A percentile compares a stretch with the other conserved stretches of the same genome.
Conservation (phyloP, 2,113 vertebrate genomes). For the Choloepus hoffmanni region DNA sequence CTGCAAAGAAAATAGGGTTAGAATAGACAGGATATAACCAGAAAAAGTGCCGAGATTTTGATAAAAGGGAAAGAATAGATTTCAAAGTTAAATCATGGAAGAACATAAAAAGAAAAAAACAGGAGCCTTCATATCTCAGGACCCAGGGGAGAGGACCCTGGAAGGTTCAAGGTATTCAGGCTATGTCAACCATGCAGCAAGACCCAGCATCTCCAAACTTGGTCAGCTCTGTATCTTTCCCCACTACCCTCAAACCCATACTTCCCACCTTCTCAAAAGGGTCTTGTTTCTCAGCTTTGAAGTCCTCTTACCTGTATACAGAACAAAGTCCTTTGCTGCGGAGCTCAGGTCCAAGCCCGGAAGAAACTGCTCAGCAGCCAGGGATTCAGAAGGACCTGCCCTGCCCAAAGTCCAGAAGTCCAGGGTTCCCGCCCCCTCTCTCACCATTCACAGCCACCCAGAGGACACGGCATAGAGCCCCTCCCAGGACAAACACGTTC, state of each 20-base stretch:
- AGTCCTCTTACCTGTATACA: slow-evolving; percentile 61
- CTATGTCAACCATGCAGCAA: neutral
- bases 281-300: neutral
- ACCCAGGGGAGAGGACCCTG: neutral
- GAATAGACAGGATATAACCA: neutral
- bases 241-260: neutral
- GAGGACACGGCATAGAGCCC: slow-evolving; percentile 66
- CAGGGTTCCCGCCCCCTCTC: slow-evolving; percentile 61
- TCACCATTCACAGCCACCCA: slow-evolving; percentile 65
- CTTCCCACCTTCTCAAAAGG: slow-evolving; percentile 34
- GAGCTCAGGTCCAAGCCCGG: slow-evolving; percentile 48
- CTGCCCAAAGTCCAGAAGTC: slow-evolving; percentile 81
- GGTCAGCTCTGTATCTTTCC: neutral
- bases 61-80: neutral
- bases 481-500: slow-evolving; percentile 66
- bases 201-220: slow-evolving; percentile 2
- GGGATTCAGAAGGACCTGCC: slow-evolving; percentile 48
- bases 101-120: neutral
- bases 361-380: slow-evolving; percentile 66
- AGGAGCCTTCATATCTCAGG: neutral
- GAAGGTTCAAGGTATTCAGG: neutral
- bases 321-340: neutral
- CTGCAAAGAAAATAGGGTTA: neutral
- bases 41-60: neutral
- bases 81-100: slow-evolving; percentile 4